Base-by-base conservation (phyloP, 2,797 vertebrate genomes). In the Enteromius viviparus region DNA sequence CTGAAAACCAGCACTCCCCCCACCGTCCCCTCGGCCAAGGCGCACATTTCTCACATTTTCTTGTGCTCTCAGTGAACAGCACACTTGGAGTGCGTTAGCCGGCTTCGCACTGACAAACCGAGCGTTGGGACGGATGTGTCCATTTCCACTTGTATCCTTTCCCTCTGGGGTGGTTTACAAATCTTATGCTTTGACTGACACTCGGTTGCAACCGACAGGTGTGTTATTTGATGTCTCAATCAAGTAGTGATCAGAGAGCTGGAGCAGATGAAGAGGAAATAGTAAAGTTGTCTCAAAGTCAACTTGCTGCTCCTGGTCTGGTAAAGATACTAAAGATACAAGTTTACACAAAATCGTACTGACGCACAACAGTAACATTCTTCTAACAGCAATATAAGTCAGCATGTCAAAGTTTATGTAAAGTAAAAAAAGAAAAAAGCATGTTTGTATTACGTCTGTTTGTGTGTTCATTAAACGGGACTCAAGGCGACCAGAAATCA, bases 41-140 rank as follows among this genome's bases (percentile, higher is more conserved):
- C 29, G 89, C 90, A 92, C 93, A 94, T 95, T 94, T 95, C 94
- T 94, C 92, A 94, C 91, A 95, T 95, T 94, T 94, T 94, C 94
- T 89, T 74, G 85, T 89, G 74, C 85, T 81, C 62, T 37, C 76
- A 77, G 82, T 1, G 34, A 81, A 82, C 86, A 82, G 76, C 82
- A 87, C 78, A 85, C 64, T 79, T 85, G 74, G 78, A 83, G 83
- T 77, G 80, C 65, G 76, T 71, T 79, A 78, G 60, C n/a, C 34
- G 40, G 84, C 62, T 80, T 74, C 45, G 14, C 53, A 78, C 85
- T 84, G 81, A 84, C 84, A 84, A 71, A 62, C 42, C 19, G 51
- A 72, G 47, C 53, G 72, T 78, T 80, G 34, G 72, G 78, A 78
- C 45, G 53, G 76, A 82, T 47, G 34, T 47, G 68, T 85, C 34